phyloP scores from a whole-genome alignment of 2,797 vertebrate genomes.

The Sebastolobus altivelis region DNA sequence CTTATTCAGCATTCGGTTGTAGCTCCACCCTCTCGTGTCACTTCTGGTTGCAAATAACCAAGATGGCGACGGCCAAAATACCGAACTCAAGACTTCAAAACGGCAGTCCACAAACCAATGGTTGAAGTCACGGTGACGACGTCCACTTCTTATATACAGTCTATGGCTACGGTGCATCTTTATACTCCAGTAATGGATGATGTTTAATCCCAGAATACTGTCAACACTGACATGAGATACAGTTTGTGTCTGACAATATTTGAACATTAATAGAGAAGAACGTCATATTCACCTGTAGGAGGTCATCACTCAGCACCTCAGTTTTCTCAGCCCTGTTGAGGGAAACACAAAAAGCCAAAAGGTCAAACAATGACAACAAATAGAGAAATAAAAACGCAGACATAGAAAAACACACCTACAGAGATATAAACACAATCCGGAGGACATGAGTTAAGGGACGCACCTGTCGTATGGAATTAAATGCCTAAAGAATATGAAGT shows the following conservation, averaged over 20 bases:
- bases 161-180: not conserved
- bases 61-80: too few species aligned
- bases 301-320: conserved; percentile 96
- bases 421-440: not conserved
- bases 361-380: conserved; percentile 33
- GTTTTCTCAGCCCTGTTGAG: conserved; percentile 94
- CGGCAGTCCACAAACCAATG: too few species aligned
- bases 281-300: conserved; percentile 89
- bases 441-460: not conserved
- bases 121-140: fast-evolving
- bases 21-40: too few species aligned
- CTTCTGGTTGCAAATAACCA: too few species aligned
- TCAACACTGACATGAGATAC: not conserved
- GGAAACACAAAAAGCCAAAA: conserved; percentile 46
- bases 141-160: too few species aligned
- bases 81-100: too few species aligned
- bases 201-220: not conserved
- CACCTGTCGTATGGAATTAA: not conserved
- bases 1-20: too few species aligned
- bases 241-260: not conserved
- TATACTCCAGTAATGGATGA: not conserved
- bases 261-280: not conserved
- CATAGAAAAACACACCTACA: not conserved
- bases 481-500: not conserved
- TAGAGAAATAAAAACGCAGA: not conserved